Conservation (phyloP, 2,797 vertebrate species). For the Halcyon chelicuti region DNA sequence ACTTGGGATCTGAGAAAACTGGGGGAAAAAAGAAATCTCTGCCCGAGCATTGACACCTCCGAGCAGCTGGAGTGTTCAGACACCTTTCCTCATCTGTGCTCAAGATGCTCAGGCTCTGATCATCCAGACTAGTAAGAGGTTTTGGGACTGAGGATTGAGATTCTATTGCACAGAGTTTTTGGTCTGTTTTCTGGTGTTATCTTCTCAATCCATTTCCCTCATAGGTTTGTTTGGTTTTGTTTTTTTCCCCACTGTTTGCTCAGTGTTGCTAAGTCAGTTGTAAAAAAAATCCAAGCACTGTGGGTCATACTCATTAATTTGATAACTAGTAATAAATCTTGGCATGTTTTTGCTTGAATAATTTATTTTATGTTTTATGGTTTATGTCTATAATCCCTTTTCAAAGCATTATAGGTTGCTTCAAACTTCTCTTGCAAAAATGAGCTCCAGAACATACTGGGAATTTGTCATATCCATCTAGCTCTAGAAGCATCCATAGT, state of each 20-base stretch:
- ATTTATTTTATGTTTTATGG: neutral
- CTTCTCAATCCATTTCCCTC: neutral
- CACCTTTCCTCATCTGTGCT: rapidly evolving
- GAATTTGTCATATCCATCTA: rapidly evolving
- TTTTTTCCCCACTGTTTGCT: rapidly evolving
- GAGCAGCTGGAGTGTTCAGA: rapidly evolving
- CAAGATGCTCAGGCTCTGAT: rapidly evolving
- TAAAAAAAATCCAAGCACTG: neutral
- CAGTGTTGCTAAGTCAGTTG: too few relatives aligned
- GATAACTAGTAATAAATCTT: neutral
- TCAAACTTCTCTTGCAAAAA: neutral
- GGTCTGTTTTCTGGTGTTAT: neutral
- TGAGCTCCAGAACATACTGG: rapidly evolving
- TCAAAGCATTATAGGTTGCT: rapidly evolving
- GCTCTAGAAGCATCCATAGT: neutral
- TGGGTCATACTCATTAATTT: rapidly evolving
- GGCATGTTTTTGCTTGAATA: neutral
- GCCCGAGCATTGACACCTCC: too few relatives aligned
- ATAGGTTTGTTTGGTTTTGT: too few relatives aligned
- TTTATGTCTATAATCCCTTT: neutral
- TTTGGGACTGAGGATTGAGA: neutral
- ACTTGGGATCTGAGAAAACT: neutral
- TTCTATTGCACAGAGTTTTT: rapidly evolving
- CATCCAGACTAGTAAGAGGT: rapidly evolving
- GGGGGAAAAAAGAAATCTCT: neutral